Evolutionary conservation across 92 coral and sea anemone genomes (phyloP), one percentile per base, ranked within the genome.

Genomic region (Epizoanthus ramosus): DNA sequence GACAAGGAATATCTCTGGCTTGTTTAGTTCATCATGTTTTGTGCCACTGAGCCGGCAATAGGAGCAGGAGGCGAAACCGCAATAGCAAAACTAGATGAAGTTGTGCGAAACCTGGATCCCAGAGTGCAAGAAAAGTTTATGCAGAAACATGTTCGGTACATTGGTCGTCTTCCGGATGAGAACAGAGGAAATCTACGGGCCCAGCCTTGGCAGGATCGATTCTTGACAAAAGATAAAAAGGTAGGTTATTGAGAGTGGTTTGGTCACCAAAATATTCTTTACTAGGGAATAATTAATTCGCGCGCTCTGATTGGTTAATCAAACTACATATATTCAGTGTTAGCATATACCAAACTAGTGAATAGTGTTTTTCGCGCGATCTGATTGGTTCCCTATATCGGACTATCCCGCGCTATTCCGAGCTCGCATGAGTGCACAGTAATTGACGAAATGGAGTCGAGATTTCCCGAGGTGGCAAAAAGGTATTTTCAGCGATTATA

Each of bases 11-110:
- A 8, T 33, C 12, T n/a, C 14, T 75, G 43, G 10, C 57, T n/a
- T 58, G 45, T 75, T 41, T 18, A 77, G 82, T 63, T 77, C 19
- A 35, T 77, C 23, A 60, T 77, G 58, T 77, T 77, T 57, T 77
- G 82, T 77, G 71, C 82, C 24, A 33, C 2, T 39, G 82, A 77
- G 58, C 82, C 82, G 16, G 82, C 56, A 69, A 57, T 60, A 61
- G 82, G 70, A 17, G 82, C 82, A 33, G 82, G 82, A 2, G 82
- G 82, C 6, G 82, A 77, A 37, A 77, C 82, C 71, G 82, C 82
- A 1, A 22, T 77, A 17, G 71, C 82, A 9, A 77, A 61, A 37
- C 28, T 77, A 4, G 82, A 61, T 77, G 82, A 77, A 4, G 82
- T 77, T 54, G 63, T 69, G 14, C 61, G 59, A 21, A 22, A 37